Percentiles rank a stretch among this genome's conserved stretches.
These are phyloP conservation scores for Chelonus insularis DNA, from an alignment of 1,140 invertebrate species.

Conservation along the genomic window DNA sequence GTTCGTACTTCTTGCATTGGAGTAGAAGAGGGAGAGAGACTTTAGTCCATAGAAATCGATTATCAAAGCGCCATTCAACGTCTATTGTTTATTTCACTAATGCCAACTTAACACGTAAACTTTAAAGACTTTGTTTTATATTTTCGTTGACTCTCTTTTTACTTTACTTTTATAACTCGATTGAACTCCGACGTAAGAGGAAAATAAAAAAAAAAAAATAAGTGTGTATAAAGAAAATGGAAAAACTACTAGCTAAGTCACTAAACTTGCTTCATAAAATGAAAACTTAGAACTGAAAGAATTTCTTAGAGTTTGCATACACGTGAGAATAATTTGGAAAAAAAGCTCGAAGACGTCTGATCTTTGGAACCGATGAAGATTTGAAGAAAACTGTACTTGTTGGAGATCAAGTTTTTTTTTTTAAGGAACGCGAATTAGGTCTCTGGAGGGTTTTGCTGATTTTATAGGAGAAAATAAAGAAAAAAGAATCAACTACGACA, in stretches of 20 bases:
- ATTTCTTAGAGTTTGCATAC: too few relatives aligned
- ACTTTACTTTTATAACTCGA: too few relatives aligned
- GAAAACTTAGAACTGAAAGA: too few relatives aligned
- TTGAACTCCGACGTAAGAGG: too few relatives aligned
- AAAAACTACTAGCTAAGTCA: too few relatives aligned
- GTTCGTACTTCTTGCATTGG: not conserved
- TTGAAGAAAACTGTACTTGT: slow-evolving; percentile 17
- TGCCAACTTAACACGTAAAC: not conserved
- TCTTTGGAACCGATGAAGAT: slow-evolving; percentile 5
- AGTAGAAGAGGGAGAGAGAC: not conserved
- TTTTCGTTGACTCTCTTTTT: too few relatives aligned
- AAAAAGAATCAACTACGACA: slow-evolving; percentile 20
- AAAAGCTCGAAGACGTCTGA: slow-evolving; percentile 4
- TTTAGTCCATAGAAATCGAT: slow-evolving; percentile 18
- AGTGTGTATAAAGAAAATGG: too few relatives aligned
- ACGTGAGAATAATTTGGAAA: too few relatives aligned
- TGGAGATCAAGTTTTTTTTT: slow-evolving; percentile 29
- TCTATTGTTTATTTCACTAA: not conserved
- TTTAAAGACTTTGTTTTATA: too few relatives aligned
- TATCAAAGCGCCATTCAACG: slow-evolving; percentile 17
- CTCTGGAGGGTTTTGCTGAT: slow-evolving; percentile 28
- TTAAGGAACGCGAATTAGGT: slow-evolving; percentile 22
- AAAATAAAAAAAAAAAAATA: too few relatives aligned
- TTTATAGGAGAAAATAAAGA: slow-evolving; percentile 1
- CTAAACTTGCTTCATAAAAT: too few relatives aligned